Evolutionary conservation across 2,797 vertebrate species (phyloP), one percentile per base, ranked within the genome.

Genomic region (Diglossa cyanea): DNA sequence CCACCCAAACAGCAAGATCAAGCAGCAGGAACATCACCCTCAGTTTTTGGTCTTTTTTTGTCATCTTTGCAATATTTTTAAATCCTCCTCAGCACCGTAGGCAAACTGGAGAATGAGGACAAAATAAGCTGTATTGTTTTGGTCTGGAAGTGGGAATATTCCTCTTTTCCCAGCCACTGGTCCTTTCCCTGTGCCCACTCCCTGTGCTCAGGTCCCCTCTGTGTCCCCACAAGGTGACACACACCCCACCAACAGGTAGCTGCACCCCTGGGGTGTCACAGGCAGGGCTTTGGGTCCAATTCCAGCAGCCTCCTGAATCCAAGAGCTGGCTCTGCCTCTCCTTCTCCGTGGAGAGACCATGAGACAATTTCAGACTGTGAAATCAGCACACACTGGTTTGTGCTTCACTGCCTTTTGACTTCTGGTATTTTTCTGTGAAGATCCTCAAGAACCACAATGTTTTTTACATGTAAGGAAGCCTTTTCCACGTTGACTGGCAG

Each of bases 181-280:
- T 37, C 28, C n/a, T 54, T 35, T 57, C 24, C 5, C 30, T 51
- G 31, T 62, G 40, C 53, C 45, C 24, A 10, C 2, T 61, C 35
- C 21, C 13, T 4, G 4, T 44, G 17, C 11, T 11, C 25, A 21
- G 31, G 7, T 74, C 33, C 23, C 16, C 11, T 73, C 16, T 2
- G 2, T 19, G 39, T 44, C 66, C 54, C 12, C 35, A 18, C 42
- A 17, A 50, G 25, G 55, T 70, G 37, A 65, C 44, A 61, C 2
- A 1, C 0, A 8, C 7, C 20, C 6, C 53, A 60, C 16, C 16
- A 68, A 21, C 4, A 33, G n/a, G 9, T 4, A 24, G 5, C 19
- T 67, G 66, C 37, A 63, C 7, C 5, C 17, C 30, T 33, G 31
- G n/a, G 5, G 2, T 39, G 19, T 10, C 3, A 0, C 9, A 80